Conservation (phyloP, 2,113 vertebrate genomes). For the Platysteira castanea region DNA sequence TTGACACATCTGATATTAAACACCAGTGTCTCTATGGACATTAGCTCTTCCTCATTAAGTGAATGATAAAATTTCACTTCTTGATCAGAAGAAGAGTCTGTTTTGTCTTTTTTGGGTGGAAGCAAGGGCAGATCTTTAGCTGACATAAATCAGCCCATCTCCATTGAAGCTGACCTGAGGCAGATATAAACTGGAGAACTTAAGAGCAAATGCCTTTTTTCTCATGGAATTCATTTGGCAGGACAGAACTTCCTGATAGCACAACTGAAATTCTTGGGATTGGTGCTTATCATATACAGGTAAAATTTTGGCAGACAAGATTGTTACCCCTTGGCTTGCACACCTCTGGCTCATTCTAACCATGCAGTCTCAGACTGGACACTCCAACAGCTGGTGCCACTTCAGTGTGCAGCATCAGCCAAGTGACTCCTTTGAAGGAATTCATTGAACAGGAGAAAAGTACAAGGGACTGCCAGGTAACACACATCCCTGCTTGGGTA, state of each 20-base stretch:
- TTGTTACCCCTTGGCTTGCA: neutral
- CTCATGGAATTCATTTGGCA: neutral
- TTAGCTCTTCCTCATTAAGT: neutral
- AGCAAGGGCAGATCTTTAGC: neutral
- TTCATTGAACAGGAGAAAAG: neutral
- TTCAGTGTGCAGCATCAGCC: neutral
- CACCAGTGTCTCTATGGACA: conserved; percentile 10
- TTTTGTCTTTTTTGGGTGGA: neutral
- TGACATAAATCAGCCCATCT: neutral
- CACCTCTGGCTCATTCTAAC: neutral
- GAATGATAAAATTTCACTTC: conserved; percentile 20
- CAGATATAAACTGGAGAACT: neutral
- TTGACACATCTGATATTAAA: conserved; percentile 51
- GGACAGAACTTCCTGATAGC: neutral
- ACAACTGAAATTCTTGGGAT: neutral
- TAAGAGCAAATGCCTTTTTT: neutral
- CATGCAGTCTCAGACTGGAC: neutral
- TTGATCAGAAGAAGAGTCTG: neutral
- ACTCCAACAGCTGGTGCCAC: neutral
- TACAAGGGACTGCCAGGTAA: neutral
- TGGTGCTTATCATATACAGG: neutral
- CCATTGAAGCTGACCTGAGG: neutral
- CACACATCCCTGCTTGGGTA: neutral
- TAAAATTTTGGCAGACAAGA: neutral
- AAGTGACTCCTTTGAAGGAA: neutral